Evolutionary conservation across 92 coral and sea anemone species (phyloP).

Genomic region (Parazoanthus swiftii): DNA sequence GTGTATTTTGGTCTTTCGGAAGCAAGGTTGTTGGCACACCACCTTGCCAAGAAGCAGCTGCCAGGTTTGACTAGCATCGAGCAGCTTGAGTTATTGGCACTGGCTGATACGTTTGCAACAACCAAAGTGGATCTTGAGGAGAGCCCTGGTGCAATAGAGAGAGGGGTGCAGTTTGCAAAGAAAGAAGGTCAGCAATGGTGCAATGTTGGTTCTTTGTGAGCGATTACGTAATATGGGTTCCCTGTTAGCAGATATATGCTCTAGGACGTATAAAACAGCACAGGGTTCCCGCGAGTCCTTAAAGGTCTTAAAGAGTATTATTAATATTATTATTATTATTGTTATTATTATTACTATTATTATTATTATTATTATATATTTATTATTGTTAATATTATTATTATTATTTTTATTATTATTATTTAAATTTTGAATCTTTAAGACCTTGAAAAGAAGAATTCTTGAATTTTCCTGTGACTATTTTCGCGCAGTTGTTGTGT

Average conservation of each 20-base stretch:
- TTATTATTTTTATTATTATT: too few species aligned
- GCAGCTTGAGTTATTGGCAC: conserved; percentile 89
- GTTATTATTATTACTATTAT: too few species aligned
- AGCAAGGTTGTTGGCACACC: conserved; percentile 89
- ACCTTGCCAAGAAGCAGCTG: conserved; percentile 84
- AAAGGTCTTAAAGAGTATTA: too few species aligned
- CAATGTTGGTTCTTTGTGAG: neutral
- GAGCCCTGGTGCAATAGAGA: conserved; percentile 88
- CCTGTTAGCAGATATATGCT: neutral
- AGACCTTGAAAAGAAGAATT: too few species aligned
- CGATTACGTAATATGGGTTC: neutral
- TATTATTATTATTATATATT: too few species aligned
- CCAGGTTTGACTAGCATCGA: conserved; percentile 96
- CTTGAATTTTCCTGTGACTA: too few species aligned
- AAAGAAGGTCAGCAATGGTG: conserved; percentile 59
- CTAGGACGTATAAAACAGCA: too few species aligned
- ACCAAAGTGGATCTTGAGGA: conserved; percentile 94
- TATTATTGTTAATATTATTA: too few species aligned
- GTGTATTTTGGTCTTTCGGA: conserved; percentile 91
- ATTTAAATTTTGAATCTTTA: too few species aligned
- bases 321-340: too few species aligned
- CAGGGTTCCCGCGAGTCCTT: too few species aligned
- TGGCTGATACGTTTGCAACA: conserved; percentile 98
- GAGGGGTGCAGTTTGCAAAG: conserved; percentile 97
- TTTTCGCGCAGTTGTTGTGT: too few species aligned